A percentile compares a stretch with the other conserved stretches of the same genome.
phyloP scores from a whole-genome alignment of 2,797 vertebrate species.

The Rhinoraja longicauda region DNA sequence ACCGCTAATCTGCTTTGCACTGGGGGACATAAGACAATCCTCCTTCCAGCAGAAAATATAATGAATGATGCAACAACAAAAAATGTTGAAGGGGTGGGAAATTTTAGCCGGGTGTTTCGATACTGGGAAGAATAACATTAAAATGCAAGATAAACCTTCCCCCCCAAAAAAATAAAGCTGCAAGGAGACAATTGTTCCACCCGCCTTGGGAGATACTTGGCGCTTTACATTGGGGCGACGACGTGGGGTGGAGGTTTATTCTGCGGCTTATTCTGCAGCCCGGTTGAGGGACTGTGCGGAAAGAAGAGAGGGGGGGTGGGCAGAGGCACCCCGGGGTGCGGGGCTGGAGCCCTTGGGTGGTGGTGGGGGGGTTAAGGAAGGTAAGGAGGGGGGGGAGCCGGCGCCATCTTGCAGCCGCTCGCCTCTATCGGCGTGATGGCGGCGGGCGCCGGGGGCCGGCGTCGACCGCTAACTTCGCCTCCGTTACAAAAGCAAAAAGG shows the following conservation, averaged over 20 bases:
- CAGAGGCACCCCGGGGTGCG: background rate
- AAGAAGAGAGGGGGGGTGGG: background rate
- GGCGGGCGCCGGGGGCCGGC: background rate
- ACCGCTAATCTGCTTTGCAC: background rate
- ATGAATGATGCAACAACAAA: background rate
- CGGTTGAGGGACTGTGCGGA: too few species aligned
- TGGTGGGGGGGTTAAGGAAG: background rate
- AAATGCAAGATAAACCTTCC: background rate
- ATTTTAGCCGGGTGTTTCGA: too few species aligned
- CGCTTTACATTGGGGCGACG: too few species aligned
- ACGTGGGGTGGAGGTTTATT: too few species aligned
- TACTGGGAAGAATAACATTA: too few species aligned
- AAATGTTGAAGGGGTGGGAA: too few species aligned
- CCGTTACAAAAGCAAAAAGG: too few species aligned
- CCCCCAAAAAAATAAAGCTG: background rate
- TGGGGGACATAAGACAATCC: background rate
- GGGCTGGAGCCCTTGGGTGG: too few species aligned
- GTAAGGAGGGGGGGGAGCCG: background rate
- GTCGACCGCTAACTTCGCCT: background rate
- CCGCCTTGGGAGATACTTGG: too few species aligned
- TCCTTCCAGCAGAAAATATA: background rate
- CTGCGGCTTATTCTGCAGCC: too few species aligned
- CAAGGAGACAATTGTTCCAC: background rate
- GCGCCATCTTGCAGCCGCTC: constrained; percentile 23
- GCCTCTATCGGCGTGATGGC: background rate